Evolutionary conservation across 1,140 invertebrate species (phyloP).

Genomic region (Cyrtorhinus lividipennis): DNA sequence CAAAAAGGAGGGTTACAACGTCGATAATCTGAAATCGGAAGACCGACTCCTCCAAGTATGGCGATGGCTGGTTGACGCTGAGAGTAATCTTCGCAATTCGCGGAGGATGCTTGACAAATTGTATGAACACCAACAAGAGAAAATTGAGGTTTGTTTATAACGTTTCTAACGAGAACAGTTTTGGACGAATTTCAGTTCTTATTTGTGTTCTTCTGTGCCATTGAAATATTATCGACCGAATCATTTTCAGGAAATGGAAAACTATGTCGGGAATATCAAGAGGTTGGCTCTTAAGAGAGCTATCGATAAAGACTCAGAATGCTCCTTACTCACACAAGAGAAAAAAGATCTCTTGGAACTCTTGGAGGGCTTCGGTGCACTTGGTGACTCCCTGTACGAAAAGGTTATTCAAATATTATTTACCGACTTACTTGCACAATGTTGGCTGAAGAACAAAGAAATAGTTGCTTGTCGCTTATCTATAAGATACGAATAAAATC

Average conservation of each 20-base stretch:
- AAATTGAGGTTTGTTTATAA: slow-evolving; percentile 30
- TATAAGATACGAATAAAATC: too few species aligned
- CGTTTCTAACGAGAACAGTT: not conserved
- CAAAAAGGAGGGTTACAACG: slow-evolving; percentile 29
- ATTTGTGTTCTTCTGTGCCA: not conserved
- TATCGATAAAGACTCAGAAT: slow-evolving; percentile 28
- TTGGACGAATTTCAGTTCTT: not conserved
- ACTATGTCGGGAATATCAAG: slow-evolving; percentile 29
- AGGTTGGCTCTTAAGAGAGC: slow-evolving; percentile 29
- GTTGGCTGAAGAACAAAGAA: too few species aligned
- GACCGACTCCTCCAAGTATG: slow-evolving; percentile 30
- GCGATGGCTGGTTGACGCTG: slow-evolving; percentile 32
- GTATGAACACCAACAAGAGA: slow-evolving; percentile 30
- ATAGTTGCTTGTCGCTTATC: too few species aligned
- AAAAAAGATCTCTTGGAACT: slow-evolving; percentile 16
- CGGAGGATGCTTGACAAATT: slow-evolving; percentile 31
- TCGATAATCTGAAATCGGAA: slow-evolving; percentile 25
- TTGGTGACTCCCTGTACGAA: slow-evolving; percentile 19
- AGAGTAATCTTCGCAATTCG: slow-evolving; percentile 30
- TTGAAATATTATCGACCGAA: not conserved
- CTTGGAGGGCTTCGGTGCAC: not conserved
- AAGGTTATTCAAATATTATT: slow-evolving; percentile 12
- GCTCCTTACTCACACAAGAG: slow-evolving; percentile 21
- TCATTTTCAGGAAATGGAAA: slow-evolving; percentile 29
- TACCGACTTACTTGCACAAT: not conserved